Conservation (phyloP, 92 coral and sea anemone species). For the Epizoanthus illoricatus region DNA sequence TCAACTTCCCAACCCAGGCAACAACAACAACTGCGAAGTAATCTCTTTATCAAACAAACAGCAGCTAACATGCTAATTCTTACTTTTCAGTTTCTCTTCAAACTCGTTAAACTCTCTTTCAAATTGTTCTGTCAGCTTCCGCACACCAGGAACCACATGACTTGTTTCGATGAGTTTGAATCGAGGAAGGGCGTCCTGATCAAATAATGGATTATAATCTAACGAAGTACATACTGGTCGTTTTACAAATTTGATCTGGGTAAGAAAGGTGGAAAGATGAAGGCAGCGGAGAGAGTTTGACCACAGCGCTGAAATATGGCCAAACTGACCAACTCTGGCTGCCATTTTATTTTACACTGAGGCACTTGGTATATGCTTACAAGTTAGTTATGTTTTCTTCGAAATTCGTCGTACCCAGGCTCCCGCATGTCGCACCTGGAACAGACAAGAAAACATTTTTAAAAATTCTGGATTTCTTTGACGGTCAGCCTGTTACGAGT, state of each 20-base stretch:
- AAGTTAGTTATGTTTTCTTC: not conserved
- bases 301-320: constrained; percentile 56
- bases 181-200: constrained; percentile 69
- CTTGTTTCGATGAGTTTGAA: constrained; percentile 52
- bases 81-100: constrained; percentile 61
- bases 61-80: constrained; percentile 3
- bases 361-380: constrained; percentile 21
- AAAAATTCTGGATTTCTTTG: too few species aligned
- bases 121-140: constrained; percentile 51
- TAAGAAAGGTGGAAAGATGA: constrained; percentile 72
- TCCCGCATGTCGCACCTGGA: too few species aligned
- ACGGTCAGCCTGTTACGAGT: too few species aligned
- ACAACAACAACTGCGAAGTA: too few species aligned
- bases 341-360: constrained; percentile 59
- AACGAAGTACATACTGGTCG: constrained; percentile 70
- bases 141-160: constrained; percentile 68
- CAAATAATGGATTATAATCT: constrained; percentile 74
- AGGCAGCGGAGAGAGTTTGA: constrained; percentile 71
- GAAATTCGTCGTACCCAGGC: not conserved
- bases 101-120: constrained; percentile 58
- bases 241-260: constrained; percentile 59
- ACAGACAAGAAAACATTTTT: too few species aligned
- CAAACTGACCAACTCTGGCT: constrained; percentile 39
- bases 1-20: too few species aligned
- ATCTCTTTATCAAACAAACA: too few species aligned